Evolutionary conservation across 2,797 vertebrate species (phyloP).

Genomic region (Petrocephalus schoutedeni): DNA sequence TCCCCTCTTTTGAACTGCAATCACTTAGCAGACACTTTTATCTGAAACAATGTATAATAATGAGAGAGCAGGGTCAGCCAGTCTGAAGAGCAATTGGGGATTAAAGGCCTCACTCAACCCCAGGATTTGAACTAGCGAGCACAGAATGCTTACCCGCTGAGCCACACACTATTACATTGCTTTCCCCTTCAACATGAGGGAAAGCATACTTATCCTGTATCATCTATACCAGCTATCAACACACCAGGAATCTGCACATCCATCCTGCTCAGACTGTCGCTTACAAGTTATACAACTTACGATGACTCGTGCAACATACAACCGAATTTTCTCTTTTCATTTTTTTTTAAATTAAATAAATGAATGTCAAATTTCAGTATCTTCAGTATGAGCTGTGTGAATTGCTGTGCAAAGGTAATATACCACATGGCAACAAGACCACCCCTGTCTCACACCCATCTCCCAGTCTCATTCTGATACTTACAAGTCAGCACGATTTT

Average conservation of each 20-base stretch:
- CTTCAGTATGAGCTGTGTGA: not conserved
- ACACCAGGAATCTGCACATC: not conserved
- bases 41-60: no score
- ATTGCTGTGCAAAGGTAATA: not conserved
- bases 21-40: no score
- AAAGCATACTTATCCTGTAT: not conserved
- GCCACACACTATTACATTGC: not conserved
- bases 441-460: not conserved
- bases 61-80: no score
- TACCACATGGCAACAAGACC: not conserved
- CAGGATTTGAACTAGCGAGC: not conserved
- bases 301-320: not conserved
- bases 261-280: not conserved
- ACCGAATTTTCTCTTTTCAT: not conserved
- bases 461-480: not conserved
- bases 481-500: not conserved
- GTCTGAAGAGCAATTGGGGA: not conserved
- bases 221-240: not conserved
- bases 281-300: not conserved
- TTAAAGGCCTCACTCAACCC: not conserved
- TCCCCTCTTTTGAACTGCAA: not conserved
- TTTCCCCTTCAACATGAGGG: not conserved
- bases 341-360: not conserved
- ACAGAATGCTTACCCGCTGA: not conserved
- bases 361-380: not conserved